phyloP scores from a whole-genome alignment of 2,888 invertebrate species.

The Drosophila mimica region DNA sequence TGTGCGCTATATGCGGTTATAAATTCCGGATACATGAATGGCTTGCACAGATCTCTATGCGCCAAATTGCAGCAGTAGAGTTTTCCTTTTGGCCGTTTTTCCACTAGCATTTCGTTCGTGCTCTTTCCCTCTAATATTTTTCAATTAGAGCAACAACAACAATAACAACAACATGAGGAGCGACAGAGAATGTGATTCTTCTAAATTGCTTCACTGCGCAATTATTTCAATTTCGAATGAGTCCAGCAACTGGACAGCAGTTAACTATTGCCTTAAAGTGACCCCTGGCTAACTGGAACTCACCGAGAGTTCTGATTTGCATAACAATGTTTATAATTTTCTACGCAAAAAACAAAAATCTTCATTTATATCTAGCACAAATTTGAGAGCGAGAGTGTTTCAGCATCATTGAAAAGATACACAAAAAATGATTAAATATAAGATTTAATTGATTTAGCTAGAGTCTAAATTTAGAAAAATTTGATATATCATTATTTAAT shows the following conservation, averaged over 20 bases:
- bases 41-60: constrained; percentile 74
- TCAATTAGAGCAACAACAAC: constrained; percentile 69
- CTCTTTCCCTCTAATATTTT: constrained; percentile 60
- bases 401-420: neutral
- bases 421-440: neutral
- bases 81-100: constrained; percentile 55
- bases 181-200: constrained; percentile 76
- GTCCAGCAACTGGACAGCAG: constrained; percentile 34
- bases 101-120: constrained; percentile 42
- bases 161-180: constrained; percentile 11
- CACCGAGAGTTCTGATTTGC: neutral
- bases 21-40: constrained; percentile 78
- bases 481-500: neutral
- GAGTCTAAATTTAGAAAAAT: too few species aligned
- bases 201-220: constrained; percentile 84
- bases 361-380: neutral
- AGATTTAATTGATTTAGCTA: neutral
- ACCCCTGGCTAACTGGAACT: neutral
- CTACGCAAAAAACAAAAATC: neutral
- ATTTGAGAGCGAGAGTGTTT: neutral
- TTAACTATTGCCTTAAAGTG: constrained; percentile 6
- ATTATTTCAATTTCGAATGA: constrained; percentile 83
- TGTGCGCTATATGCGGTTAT: constrained; percentile 80
- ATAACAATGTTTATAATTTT: neutral
- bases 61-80: constrained; percentile 73